Evolutionary conservation across 2,113 vertebrate genomes (phyloP).

Genomic region (Peucedramus taeniatus): DNA sequence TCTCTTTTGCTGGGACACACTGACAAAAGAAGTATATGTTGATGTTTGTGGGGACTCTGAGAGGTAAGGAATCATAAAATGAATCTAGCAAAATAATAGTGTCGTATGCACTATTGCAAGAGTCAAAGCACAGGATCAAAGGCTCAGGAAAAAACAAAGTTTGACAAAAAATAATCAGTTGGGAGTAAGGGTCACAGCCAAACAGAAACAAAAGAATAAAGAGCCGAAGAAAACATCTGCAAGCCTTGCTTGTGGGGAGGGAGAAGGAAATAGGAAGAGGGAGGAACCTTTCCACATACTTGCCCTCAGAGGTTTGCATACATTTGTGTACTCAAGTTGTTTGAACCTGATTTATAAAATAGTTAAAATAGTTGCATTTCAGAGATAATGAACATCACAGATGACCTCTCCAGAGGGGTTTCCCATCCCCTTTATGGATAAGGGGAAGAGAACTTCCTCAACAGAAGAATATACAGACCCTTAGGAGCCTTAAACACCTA

Average conservation of each 20-base stretch:
- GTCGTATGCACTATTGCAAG: background rate
- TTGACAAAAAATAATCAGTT: conserved; percentile 34
- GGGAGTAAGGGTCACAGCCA: conserved; percentile 34
- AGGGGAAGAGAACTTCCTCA: background rate
- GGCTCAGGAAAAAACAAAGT: conserved; percentile 46
- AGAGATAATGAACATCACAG: conserved; percentile 41
- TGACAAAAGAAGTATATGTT: background rate
- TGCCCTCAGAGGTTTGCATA: conserved; percentile 23
- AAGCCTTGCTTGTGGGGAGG: background rate
- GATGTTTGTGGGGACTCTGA: background rate
- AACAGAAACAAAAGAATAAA: conserved; percentile 61
- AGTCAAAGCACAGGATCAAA: conserved; percentile 53
- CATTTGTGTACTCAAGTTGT: conserved; percentile 29
- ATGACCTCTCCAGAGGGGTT: background rate
- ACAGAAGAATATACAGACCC: background rate
- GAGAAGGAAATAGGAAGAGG: conserved; percentile 12
- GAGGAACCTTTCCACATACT: conserved; percentile 36
- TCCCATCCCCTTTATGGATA: background rate
- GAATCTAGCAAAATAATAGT: background rate
- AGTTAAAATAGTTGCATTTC: conserved; percentile 20
- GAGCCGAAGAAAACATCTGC: conserved; percentile 51
- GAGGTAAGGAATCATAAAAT: background rate
- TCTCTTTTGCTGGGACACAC: background rate
- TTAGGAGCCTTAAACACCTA: background rate
- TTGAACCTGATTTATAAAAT: conserved; percentile 55